These are phyloP conservation scores for Nipponia nippon DNA, from an alignment of 2,113 vertebrate species.

Conservation along the genomic window DNA sequence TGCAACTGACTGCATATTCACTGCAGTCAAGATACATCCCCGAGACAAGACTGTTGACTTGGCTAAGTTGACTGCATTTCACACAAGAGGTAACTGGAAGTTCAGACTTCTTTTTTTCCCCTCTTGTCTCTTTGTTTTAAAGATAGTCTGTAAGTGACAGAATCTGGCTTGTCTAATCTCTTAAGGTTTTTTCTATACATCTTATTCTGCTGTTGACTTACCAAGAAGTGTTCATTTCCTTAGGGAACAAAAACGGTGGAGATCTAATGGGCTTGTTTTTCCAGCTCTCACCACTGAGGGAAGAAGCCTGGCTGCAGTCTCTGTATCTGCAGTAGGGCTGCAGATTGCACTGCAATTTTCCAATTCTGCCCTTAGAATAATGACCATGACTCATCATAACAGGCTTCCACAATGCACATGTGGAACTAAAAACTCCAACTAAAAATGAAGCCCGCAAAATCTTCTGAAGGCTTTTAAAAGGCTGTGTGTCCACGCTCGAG, in stretches of 20 bases:
- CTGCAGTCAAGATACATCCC: not conserved
- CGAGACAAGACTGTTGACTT: conserved; percentile 8
- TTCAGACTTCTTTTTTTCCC: not conserved
- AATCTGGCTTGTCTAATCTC: not conserved
- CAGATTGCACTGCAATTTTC: not conserved
- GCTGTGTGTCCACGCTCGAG: not conserved
- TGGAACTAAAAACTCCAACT: not conserved
- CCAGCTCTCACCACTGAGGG: not conserved
- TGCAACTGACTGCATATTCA: not conserved
- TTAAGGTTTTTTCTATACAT: not conserved
- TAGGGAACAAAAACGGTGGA: not conserved
- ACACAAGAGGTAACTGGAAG: not conserved
- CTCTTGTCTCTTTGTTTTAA: not conserved
- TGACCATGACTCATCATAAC: not conserved
- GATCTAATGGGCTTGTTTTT: not conserved
- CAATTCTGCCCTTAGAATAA: not conserved
- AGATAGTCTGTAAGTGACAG: not conserved
- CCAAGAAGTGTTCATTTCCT: not conserved
- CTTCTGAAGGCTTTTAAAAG: not conserved
- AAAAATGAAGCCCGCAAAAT: not conserved
- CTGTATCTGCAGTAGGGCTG: not conserved
- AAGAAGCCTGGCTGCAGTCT: not conserved
- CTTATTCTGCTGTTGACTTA: not conserved
- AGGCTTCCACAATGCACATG: not conserved
- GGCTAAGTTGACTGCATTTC: not conserved